Percentiles rank a stretch among this genome's conserved stretches.
Conservation (phyloP, 2,113 vertebrate genomes). For the Paratilapia polleni region DNA sequence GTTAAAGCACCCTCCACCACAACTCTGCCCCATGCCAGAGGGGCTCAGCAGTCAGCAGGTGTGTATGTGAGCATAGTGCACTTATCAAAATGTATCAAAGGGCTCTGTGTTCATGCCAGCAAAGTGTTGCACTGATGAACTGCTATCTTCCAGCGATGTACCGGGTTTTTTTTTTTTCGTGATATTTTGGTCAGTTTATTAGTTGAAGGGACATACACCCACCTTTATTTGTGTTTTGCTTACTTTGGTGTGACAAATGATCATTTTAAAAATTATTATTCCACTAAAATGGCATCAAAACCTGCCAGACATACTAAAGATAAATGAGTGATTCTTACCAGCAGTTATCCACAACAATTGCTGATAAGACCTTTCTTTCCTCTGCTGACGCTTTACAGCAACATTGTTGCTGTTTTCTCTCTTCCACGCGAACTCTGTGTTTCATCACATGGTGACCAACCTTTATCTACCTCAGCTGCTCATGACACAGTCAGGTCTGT, state of each 20-base stretch:
- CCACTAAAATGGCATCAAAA: too few species aligned
- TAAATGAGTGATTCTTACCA: too few species aligned
- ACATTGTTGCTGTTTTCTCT: not conserved
- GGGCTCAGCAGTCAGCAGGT: conserved; percentile 64
- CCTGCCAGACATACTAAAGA: too few species aligned
- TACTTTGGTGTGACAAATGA: too few species aligned
- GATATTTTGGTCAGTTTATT: not conserved
- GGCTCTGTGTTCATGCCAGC: not conserved
- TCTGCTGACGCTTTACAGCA: not conserved
- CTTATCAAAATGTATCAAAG: not conserved
- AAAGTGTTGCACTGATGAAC: not conserved
- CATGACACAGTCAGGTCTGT: too few species aligned
- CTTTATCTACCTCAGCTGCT: not conserved
- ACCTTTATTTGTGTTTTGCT: too few species aligned
- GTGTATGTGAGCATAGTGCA: not conserved
- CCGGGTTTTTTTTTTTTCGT: too few species aligned
- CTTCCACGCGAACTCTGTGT: not conserved
- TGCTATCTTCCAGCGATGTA: not conserved
- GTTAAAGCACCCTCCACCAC: conserved; percentile 51
- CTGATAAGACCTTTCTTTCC: too few species aligned
- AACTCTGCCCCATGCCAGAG: conserved; percentile 51
- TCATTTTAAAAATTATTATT: too few species aligned
- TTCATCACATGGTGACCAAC: not conserved
- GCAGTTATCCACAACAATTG: too few species aligned
- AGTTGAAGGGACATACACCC: not conserved